Percentiles rank a stretch among this genome's conserved stretches.
Conservation (phyloP, 2,888 invertebrate genomes). For the Lasioglossum lativentre region DNA sequence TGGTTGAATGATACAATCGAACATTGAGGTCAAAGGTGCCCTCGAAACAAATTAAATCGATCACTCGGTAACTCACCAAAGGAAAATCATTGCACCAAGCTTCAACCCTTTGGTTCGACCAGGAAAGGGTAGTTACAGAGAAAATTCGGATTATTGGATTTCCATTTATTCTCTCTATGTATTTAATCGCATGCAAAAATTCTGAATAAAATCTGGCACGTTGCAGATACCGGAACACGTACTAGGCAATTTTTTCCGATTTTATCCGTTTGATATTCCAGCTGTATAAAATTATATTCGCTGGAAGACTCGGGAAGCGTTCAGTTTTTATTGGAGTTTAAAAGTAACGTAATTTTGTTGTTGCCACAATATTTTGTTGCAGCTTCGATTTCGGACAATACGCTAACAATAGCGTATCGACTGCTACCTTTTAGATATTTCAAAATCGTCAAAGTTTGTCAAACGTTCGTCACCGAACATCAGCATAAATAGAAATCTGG, state of each 20-base stretch:
- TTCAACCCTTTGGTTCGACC: background rate
- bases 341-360: background rate
- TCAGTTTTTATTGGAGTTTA: background rate
- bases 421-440: background rate
- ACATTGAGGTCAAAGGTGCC: background rate
- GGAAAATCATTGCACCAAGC: background rate
- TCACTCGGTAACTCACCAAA: background rate
- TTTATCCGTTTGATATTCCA: background rate
- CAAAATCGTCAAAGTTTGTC: background rate
- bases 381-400: too few species aligned
- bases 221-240: background rate
- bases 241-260: constrained; percentile 7
- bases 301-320: background rate
- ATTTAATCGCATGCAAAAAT: constrained; percentile 6
- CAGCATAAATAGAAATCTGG: background rate
- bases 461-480: background rate
- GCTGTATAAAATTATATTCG: background rate
- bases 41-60: background rate
- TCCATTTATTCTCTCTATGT: constrained; percentile 8
- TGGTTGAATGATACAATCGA: background rate
- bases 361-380: background rate
- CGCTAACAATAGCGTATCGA: too few species aligned
- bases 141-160: constrained; percentile 6
- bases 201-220: background rate
- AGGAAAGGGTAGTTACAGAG: background rate